A percentile compares a stretch with the other conserved stretches of the same genome.
phyloP scores from a whole-genome alignment of 2,797 vertebrate species.

The Lithobates pipiens region DNA sequence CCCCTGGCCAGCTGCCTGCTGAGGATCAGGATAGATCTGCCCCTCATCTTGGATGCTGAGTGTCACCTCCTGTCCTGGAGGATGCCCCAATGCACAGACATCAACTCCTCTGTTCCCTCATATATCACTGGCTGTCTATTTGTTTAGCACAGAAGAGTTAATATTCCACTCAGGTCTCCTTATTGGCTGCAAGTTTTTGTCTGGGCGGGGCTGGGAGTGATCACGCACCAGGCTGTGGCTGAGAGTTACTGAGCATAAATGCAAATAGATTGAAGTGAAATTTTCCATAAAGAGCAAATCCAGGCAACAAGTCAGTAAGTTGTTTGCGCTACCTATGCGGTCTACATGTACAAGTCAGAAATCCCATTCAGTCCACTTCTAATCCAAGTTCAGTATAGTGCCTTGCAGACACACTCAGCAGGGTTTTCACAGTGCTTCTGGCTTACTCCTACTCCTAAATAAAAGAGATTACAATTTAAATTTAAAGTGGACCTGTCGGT shows the following conservation, averaged over 20 bases:
- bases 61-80: neutral
- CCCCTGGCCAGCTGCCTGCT: conserved; percentile 14
- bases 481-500: no score
- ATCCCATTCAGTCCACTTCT: no score
- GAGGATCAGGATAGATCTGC: neutral
- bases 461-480: no score
- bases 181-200: conserved; percentile 49
- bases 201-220: conserved; percentile 1
- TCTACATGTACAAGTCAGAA: no score
- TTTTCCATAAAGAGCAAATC: no score
- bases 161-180: conserved; percentile 44
- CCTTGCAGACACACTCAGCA: no score
- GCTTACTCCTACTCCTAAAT: no score
- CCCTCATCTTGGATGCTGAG: conserved; percentile 12
- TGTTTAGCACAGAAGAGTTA: conserved; percentile 30
- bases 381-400: no score
- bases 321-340: no score
- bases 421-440: no score
- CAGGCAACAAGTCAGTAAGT: no score
- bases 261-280: neutral
- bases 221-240: neutral
- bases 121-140: conserved; percentile 21
- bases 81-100: neutral
- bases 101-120: conserved; percentile 3
- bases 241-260: neutral